These are phyloP conservation scores for Sphyrna mokarran DNA, from an alignment of 2,113 vertebrate genomes.

Conservation along the genomic window DNA sequence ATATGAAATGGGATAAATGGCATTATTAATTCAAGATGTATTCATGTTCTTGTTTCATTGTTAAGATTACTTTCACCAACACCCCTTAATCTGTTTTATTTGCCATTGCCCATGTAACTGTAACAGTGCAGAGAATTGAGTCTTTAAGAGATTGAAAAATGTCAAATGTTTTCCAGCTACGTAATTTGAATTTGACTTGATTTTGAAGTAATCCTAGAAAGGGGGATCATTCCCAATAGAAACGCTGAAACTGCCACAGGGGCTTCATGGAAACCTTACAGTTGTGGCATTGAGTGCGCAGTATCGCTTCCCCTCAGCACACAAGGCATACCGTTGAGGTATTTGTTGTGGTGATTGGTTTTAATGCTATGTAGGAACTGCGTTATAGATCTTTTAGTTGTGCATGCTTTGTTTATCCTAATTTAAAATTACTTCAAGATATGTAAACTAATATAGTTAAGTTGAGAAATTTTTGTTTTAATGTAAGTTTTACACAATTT, in stretches of 20 bases:
- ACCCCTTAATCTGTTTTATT: constrained; percentile 35
- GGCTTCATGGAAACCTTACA: constrained; percentile 98
- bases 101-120: constrained; percentile 54
- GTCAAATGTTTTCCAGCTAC: constrained; percentile 99
- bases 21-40: constrained; percentile 37
- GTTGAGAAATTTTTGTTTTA: constrained; percentile 66
- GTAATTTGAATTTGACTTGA: constrained; percentile 99
- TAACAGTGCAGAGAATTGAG: constrained; percentile 69
- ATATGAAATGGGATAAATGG: constrained; percentile 34
- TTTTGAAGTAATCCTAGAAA: constrained; percentile 99
- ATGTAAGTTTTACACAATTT: constrained; percentile 65
- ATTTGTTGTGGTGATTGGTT: constrained; percentile 99
- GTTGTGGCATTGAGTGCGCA: constrained; percentile 99
- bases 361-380: constrained; percentile 97
- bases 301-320: constrained; percentile 99
- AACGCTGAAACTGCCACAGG: constrained; percentile 99
- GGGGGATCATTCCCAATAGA: constrained; percentile 98
- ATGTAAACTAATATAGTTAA: constrained; percentile 83
- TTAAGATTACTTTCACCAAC: constrained; percentile 37
- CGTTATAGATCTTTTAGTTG: constrained; percentile 85
- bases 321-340: constrained; percentile 99
- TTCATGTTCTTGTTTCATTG: constrained; percentile 34
- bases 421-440: constrained; percentile 69
- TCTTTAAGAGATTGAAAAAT: constrained; percentile 46
- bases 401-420: constrained; percentile 99